Evolutionary conservation across 1,140 invertebrate species (phyloP).

Genomic region (Calephelis nemesis): DNA sequence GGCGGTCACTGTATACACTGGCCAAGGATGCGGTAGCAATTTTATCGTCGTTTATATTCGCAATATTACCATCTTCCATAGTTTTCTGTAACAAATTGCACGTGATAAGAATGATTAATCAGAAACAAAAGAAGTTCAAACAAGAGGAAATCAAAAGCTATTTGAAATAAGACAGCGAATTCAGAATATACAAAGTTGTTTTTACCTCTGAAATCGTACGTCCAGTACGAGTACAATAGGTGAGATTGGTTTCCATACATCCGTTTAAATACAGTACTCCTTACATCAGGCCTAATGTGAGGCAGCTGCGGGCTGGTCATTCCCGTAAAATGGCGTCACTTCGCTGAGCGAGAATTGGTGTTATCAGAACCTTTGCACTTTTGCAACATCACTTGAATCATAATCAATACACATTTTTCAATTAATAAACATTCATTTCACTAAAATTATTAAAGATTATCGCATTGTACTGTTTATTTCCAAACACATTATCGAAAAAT

Average conservation of each 20-base stretch:
- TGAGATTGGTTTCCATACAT: conserved; percentile 74
- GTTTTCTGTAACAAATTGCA: conserved; percentile 71
- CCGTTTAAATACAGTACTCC: conserved; percentile 65
- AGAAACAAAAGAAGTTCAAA: conserved; percentile 76
- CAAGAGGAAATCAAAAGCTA: conserved; percentile 67
- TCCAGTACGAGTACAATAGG: conserved; percentile 74
- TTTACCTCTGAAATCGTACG: conserved; percentile 74
- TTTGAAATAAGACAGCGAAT: conserved; percentile 63
- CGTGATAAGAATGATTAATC: conserved; percentile 55
- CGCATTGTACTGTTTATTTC: conserved; percentile 66
- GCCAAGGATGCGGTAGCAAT: conserved; percentile 48
- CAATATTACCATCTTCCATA: conserved; percentile 77
- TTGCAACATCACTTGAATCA: conserved; percentile 50
- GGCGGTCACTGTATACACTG: conserved; percentile 56
- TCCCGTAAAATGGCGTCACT: conserved; percentile 80
- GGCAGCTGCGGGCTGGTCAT: conserved; percentile 78
- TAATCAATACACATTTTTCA: conserved; percentile 54
- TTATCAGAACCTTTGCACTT: conserved; percentile 65
- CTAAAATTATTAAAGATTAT: conserved; percentile 50
- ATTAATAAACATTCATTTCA: conserved; percentile 45
- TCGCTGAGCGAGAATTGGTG: conserved; percentile 68
- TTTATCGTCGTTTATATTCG: conserved; percentile 66
- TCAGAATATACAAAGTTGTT: conserved; percentile 43
- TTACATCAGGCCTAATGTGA: conserved; percentile 75
- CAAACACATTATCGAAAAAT: conserved; percentile 71